phyloP scores from a whole-genome alignment of 2,888 invertebrate species.

The Chaetogeoica ovagalla region DNA sequence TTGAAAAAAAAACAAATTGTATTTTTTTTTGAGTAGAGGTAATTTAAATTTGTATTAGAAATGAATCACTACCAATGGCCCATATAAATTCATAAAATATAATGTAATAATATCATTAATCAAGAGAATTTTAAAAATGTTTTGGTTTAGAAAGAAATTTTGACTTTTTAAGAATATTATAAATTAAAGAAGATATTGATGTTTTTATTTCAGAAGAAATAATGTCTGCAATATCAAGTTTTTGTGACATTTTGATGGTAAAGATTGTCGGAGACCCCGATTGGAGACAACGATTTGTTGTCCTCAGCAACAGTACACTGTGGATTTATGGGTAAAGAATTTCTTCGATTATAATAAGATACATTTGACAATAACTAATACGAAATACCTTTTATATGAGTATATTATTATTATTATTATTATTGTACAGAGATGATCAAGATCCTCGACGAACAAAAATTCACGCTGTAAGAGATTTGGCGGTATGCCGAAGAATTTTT shows the following conservation, averaged over 20 bases:
- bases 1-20: too few relatives aligned
- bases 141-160: neutral
- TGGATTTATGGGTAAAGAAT: constrained; percentile 46
- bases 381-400: neutral
- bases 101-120: too few relatives aligned
- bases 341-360: neutral
- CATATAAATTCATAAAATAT: too few relatives aligned
- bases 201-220: constrained; percentile 10
- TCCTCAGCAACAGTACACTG: constrained; percentile 45
- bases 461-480: constrained; percentile 38
- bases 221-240: constrained; percentile 45
- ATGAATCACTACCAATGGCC: too few relatives aligned
- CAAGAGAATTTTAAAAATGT: neutral
- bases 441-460: constrained; percentile 47
- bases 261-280: constrained; percentile 48
- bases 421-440: constrained; percentile 36
- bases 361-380: neutral
- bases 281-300: constrained; percentile 44
- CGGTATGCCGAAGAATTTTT: constrained; percentile 36
- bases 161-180: too few relatives aligned
- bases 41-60: too few relatives aligned
- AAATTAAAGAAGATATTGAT: neutral
- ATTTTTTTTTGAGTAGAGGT: too few relatives aligned
- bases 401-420: neutral
- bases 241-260: constrained; percentile 47